A percentile compares a stretch with the other conserved stretches of the same genome.
Evolutionary conservation across 1,140 invertebrate genomes (phyloP).

Genomic region (Triops cancriformis): DNA sequence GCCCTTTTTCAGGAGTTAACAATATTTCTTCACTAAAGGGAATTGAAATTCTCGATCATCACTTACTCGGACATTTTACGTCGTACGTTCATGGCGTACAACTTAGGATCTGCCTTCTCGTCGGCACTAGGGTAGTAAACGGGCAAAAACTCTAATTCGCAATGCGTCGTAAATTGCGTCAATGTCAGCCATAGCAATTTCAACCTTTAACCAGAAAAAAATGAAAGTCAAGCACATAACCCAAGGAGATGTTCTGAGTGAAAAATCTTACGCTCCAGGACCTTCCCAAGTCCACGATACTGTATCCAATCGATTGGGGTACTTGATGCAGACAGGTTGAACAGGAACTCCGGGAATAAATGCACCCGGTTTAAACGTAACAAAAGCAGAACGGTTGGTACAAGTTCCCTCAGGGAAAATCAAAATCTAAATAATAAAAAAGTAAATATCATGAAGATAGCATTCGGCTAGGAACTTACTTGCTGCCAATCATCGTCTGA

Average conservation of each 20-base stretch:
- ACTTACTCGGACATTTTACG: constrained; percentile 83
- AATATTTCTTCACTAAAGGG: not conserved
- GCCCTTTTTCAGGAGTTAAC: no score
- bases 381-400: constrained; percentile 84
- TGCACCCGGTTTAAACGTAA: constrained; percentile 90
- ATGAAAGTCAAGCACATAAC: constrained; percentile 2
- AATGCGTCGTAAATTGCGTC: constrained; percentile 77
- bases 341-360: constrained; percentile 89
- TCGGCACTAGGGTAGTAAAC: constrained; percentile 80
- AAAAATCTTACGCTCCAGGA: constrained; percentile 73
- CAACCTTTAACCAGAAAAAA: constrained; percentile 47
- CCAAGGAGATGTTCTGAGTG: constrained; percentile 16
- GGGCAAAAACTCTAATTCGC: constrained; percentile 90
- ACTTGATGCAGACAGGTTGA: constrained; percentile 84
- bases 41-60: not conserved
- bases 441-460: no score
- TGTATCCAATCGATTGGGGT: constrained; percentile 84
- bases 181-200: constrained; percentile 82
- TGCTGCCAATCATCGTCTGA: constrained; percentile 85
- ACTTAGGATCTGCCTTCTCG: constrained; percentile 75
- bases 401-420: constrained; percentile 95
- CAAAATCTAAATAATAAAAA: no score
- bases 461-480: no score
- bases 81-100: constrained; percentile 85
- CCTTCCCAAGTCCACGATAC: constrained; percentile 97